Percentiles rank a stretch among this genome's conserved stretches.
phyloP scores from a whole-genome alignment of 2,797 vertebrate genomes.

The Ctenochaetus hawaiiensis region DNA sequence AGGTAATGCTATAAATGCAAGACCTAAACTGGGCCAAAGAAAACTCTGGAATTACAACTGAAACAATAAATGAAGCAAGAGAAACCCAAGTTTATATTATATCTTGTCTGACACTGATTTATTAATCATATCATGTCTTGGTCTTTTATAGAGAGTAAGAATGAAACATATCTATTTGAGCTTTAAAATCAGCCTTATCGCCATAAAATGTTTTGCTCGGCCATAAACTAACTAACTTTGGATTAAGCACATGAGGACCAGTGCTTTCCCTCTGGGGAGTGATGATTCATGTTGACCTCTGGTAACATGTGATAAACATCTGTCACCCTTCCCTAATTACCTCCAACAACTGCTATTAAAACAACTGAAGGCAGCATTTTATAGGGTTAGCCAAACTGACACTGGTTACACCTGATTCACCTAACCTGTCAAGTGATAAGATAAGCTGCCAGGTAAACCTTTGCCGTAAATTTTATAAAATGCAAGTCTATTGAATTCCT shows the following conservation, averaged over 20 bases:
- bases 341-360: not conserved
- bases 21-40: not conserved
- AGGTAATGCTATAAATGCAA: not conserved
- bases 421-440: not conserved
- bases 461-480: not conserved
- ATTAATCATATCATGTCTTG: no score
- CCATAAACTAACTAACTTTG: not conserved
- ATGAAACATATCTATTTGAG: not conserved
- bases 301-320: conserved; percentile 24
- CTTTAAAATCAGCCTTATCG: not conserved
- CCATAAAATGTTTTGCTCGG: not conserved
- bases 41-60: not conserved
- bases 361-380: not conserved
- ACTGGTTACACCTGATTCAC: conserved; percentile 11
- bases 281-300: conserved; percentile 55
- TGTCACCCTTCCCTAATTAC: not conserved
- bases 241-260: not conserved
- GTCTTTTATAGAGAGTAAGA: not conserved
- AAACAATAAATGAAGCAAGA: not conserved
- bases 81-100: not conserved
- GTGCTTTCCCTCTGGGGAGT: not conserved
- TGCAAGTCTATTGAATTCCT: not conserved
- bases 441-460: not conserved
- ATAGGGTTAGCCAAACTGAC: not conserved
- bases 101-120: not conserved